phyloP scores from a whole-genome alignment of 1,140 invertebrate species.

The Plutomurus gul region DNA sequence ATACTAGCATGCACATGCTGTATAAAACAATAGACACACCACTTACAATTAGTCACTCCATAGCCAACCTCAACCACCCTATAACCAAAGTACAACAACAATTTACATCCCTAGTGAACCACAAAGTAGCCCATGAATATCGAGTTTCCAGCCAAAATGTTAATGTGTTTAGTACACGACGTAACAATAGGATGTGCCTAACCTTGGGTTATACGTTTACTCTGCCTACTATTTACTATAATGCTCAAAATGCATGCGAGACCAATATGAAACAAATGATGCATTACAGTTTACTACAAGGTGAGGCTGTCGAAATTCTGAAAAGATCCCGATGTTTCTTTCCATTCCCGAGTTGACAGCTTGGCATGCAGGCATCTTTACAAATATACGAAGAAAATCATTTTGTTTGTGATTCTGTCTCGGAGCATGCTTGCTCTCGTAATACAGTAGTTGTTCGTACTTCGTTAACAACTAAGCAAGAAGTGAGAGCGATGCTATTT shows the following conservation, averaged over 20 bases:
- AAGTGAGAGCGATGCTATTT: constrained; percentile 12
- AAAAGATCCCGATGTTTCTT: constrained; percentile 3
- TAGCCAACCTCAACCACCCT: too few relatives aligned
- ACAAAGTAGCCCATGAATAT: constrained; percentile 2
- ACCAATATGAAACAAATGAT: too few relatives aligned
- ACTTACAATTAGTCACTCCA: too few relatives aligned
- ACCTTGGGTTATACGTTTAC: too few relatives aligned
- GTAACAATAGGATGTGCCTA: too few relatives aligned
- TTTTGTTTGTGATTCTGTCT: neutral
- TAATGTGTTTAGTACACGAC: too few relatives aligned
- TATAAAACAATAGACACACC: too few relatives aligned
- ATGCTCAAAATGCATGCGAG: too few relatives aligned
- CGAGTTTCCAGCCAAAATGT: too few relatives aligned
- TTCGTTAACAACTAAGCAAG: neutral
- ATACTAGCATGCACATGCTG: too few relatives aligned
- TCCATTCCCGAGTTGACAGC: neutral
- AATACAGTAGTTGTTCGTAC: too few relatives aligned
- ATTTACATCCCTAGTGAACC: neutral
- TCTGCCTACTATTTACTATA: too few relatives aligned
- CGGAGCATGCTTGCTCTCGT: neutral
- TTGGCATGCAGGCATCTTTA: neutral
- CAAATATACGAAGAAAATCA: neutral
- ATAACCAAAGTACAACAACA: neutral
- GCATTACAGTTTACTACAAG: neutral
- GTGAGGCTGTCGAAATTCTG: neutral